Evolutionary conservation across 2,888 invertebrate species (phyloP), one percentile per base, ranked within the genome.

Genomic region (Trilocha varians): DNA sequence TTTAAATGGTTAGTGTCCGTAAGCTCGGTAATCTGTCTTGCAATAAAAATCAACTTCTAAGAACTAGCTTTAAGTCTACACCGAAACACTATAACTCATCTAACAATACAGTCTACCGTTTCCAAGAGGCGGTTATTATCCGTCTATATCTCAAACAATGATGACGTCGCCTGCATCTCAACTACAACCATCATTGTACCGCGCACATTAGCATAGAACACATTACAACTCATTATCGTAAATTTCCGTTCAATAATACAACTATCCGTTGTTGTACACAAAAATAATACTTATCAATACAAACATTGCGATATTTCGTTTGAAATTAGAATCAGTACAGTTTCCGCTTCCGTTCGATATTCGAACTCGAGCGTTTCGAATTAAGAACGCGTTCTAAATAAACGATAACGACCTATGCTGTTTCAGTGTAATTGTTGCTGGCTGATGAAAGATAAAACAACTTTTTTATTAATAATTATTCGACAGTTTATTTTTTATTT

Each of bases 331-430:
- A 85, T 84, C 84, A 79, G 78, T 78, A 79, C 77, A 64, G 82
- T 78, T 75, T 84, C 85, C 85, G 80, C 72, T 84, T 85, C 85
- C 85, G 84, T 82, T 83, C 83, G 79, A 84, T 83, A 84, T 79
- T 84, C 61, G 68, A 73, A 76, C 65, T 60, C 25, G 65, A 52
- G 62, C 65, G 55, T 64, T 66, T 69, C 59, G 71, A 80, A 84
- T 84, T 83, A 83, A 70, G 79, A 82, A 65, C 77, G 68, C 66
- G 70, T 55, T 73, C 71, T 59, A 67, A 71, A 74, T 72, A 60
- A 53, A 62, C 66, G 72, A 78, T 76, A 76, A 74, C 70, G 62
- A 61, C 57, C 62, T 53, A 39, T 44, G 42, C 33, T 17, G 40
- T 49, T 42, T 16, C 38, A 39, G 39, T 17, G 17, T 39, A 25